Conservation (phyloP, 2,888 invertebrate species). For the Cryptus viduatorius region DNA sequence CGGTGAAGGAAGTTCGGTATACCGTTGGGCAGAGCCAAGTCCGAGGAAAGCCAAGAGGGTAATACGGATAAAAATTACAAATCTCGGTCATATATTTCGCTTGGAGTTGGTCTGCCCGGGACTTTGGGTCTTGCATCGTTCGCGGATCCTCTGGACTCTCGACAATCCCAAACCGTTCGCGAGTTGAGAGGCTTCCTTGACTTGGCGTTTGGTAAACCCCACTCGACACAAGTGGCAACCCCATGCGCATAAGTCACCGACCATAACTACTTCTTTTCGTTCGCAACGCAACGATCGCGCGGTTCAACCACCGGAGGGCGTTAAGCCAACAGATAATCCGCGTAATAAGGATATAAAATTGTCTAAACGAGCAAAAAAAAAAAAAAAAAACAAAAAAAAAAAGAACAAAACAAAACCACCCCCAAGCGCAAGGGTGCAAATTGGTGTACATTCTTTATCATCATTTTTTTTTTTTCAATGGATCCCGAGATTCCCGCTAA, state of each 20-base stretch:
- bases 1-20: slow-evolving; percentile 23
- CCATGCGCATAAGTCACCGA: slow-evolving; percentile 43
- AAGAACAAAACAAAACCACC: no score
- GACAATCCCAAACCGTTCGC: slow-evolving; percentile 30
- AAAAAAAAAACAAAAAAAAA: not conserved
- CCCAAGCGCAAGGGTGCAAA: not conserved
- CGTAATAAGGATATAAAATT: slow-evolving; percentile 18
- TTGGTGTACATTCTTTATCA: slow-evolving; percentile 43
- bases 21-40: slow-evolving; percentile 20
- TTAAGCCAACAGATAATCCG: not conserved
- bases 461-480: slow-evolving; percentile 6
- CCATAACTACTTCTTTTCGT: slow-evolving; percentile 49
- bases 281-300: not conserved
- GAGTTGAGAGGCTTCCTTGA: slow-evolving; percentile 16
- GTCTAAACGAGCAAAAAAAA: not conserved
- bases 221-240: slow-evolving; percentile 49
- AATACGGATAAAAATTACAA: slow-evolving; percentile 77
- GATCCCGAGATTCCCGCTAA: slow-evolving; percentile 38
- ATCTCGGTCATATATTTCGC: slow-evolving; percentile 75
- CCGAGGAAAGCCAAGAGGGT: slow-evolving; percentile 46
- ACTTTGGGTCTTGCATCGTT: slow-evolving; percentile 67
- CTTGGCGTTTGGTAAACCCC: not conserved
- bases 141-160: not conserved
- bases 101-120: slow-evolving; percentile 77
- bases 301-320: not conserved